These are phyloP conservation scores for Ascidia mentula DNA, from an alignment of 23 tunicate genomes.

Conservation along the genomic window DNA sequence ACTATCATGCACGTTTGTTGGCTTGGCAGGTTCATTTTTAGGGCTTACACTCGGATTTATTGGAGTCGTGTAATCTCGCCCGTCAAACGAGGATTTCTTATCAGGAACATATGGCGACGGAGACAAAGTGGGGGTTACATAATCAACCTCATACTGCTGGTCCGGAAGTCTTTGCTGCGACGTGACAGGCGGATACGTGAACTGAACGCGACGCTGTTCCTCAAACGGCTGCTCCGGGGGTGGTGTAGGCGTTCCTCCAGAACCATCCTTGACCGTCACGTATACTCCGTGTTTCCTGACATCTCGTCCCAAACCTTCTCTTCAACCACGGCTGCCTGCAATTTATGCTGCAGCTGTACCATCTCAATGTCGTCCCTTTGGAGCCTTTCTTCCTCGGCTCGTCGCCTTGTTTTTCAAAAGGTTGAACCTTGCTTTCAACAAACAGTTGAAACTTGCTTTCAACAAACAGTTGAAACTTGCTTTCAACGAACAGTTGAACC, in stretches of 20 bases:
- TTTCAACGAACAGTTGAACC: too few species aligned
- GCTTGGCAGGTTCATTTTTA: background rate
- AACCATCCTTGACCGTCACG: slow-evolving; percentile 3
- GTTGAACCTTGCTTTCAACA: too few species aligned
- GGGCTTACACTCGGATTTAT: background rate
- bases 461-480: too few species aligned
- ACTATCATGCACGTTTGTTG: background rate
- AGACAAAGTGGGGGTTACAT: background rate
- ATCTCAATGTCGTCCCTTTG: background rate
- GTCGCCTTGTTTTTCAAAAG: too few species aligned
- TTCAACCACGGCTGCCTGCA: background rate
- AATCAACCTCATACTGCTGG: slow-evolving; percentile 6
- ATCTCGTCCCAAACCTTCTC: slow-evolving; percentile 8
- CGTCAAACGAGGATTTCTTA: background rate
- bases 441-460: too few species aligned
- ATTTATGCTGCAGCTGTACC: background rate
- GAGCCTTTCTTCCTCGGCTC: background rate
- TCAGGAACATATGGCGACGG: background rate
- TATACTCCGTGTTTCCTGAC: background rate
- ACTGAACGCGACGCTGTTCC: slow-evolving; percentile 5
- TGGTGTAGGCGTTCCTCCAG: background rate
- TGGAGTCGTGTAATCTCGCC: background rate
- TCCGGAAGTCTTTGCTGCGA: slow-evolving; percentile 2
- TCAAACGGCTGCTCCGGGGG: background rate
- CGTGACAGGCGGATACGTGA: slow-evolving; percentile 4